These are phyloP conservation scores for Chamaetylas fuelleborni DNA, from an alignment of 2,113 vertebrate genomes.

Conservation along the genomic window DNA sequence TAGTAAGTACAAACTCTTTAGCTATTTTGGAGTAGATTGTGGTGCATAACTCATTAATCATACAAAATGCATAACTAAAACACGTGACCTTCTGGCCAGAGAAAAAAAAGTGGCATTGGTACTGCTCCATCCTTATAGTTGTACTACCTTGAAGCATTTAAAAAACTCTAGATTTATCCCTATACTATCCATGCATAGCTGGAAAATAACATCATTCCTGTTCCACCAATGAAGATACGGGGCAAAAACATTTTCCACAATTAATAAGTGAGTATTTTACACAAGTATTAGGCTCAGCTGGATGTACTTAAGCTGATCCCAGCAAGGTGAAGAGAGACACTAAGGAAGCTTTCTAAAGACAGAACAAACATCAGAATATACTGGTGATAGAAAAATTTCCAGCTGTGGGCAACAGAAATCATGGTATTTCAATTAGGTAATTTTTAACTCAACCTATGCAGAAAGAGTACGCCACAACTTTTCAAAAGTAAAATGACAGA, in stretches of 20 bases:
- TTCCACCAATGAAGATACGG: neutral
- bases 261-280: neutral
- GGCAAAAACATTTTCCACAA: neutral
- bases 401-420: neutral
- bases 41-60: conserved; percentile 3
- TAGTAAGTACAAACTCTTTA: neutral
- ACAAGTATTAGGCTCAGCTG: neutral
- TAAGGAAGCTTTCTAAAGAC: neutral
- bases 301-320: neutral
- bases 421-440: neutral
- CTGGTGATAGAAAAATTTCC: neutral
- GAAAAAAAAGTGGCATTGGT: neutral
- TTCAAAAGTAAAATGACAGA: neutral
- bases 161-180: neutral
- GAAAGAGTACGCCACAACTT: neutral
- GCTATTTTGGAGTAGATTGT: neutral
- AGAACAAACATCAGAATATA: neutral
- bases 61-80: neutral
- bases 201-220: neutral
- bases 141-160: neutral
- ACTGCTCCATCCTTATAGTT: neutral
- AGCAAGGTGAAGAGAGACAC: neutral
- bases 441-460: neutral
- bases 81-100: neutral
- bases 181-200: neutral